Percentiles rank a stretch among this genome's conserved stretches.
These are phyloP conservation scores for Subacronicta megacephala DNA, from an alignment of 2,888 invertebrate species.

Conservation along the genomic window DNA sequence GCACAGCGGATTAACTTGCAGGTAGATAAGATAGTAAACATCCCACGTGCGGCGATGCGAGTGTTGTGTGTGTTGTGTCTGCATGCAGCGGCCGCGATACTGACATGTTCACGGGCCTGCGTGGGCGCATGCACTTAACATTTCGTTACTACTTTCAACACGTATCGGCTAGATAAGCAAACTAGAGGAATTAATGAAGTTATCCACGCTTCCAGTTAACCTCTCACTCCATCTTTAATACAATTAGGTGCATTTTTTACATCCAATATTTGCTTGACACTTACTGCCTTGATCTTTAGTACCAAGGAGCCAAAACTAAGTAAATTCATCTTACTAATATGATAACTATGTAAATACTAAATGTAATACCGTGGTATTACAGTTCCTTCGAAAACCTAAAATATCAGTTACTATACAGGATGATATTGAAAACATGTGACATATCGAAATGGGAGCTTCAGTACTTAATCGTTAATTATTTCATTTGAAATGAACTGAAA, in stretches of 20 bases:
- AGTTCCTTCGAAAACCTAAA: too few species aligned
- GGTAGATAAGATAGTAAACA: slow-evolving; percentile 84
- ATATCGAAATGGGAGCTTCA: too few species aligned
- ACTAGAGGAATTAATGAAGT: slow-evolving; percentile 74
- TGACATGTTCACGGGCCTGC: slow-evolving; percentile 53
- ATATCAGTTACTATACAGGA: too few species aligned
- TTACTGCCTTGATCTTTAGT: too few species aligned
- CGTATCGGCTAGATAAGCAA: slow-evolving; percentile 70
- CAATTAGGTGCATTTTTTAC: slow-evolving; percentile 16
- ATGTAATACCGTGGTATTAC: too few species aligned
- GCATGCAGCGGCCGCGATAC: slow-evolving; percentile 39
- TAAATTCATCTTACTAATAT: too few species aligned
- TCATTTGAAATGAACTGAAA: too few species aligned
- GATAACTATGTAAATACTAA: too few species aligned
- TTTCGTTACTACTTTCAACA: slow-evolving; percentile 80
- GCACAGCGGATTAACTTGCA: slow-evolving; percentile 75
- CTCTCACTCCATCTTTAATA: slow-evolving; percentile 47
- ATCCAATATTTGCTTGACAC: too few species aligned
- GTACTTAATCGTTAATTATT: too few species aligned
- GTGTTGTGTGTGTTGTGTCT: slow-evolving; percentile 25
- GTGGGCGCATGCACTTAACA: slow-evolving; percentile 80
- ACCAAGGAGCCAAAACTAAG: too few species aligned
- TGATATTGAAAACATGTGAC: too few species aligned
- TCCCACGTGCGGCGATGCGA: slow-evolving; percentile 70
- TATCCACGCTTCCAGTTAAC: slow-evolving; percentile 67